These are phyloP conservation scores for Stictocephala bisonia DNA, from an alignment of 2,888 invertebrate genomes.

Conservation along the genomic window DNA sequence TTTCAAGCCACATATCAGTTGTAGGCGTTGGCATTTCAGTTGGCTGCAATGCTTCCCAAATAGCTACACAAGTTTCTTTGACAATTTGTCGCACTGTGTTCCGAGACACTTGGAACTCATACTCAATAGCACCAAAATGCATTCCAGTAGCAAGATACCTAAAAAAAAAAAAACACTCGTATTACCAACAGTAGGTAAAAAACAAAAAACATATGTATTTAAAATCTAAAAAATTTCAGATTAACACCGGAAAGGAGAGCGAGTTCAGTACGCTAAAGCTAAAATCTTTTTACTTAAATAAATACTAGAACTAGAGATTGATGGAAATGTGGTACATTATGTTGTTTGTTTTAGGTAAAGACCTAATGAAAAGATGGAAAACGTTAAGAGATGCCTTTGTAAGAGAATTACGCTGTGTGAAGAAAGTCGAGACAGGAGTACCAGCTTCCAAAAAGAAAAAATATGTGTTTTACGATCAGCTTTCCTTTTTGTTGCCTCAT, in stretches of 20 bases:
- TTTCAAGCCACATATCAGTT: not conserved
- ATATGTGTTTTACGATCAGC: not conserved
- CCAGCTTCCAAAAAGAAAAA: not conserved
- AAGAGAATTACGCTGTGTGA: not conserved
- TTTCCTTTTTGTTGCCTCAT: not conserved
- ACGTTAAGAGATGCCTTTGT: slow-evolving; percentile 1
- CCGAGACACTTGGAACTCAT: not conserved
- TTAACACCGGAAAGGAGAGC: no score
- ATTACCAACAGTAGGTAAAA: no score
- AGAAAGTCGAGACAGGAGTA: not conserved
- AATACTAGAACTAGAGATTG: no score
- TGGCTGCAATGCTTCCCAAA: no score
- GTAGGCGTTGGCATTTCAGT: no score
- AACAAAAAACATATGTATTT: no score
- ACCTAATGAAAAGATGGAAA: not conserved
- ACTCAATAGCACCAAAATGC: slow-evolving; percentile 7
- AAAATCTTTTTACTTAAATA: no score
- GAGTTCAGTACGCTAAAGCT: no score
- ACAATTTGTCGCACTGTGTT: not conserved
- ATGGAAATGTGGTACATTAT: no score
- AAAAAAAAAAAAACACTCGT: not conserved
- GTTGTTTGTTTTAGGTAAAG: not conserved
- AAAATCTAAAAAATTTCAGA: no score
- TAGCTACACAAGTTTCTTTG: not conserved
- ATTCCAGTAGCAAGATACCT: slow-evolving; percentile 24